Evolutionary conservation across 2,888 invertebrate genomes (phyloP).

Genomic region (Lydus trimaculatus): DNA sequence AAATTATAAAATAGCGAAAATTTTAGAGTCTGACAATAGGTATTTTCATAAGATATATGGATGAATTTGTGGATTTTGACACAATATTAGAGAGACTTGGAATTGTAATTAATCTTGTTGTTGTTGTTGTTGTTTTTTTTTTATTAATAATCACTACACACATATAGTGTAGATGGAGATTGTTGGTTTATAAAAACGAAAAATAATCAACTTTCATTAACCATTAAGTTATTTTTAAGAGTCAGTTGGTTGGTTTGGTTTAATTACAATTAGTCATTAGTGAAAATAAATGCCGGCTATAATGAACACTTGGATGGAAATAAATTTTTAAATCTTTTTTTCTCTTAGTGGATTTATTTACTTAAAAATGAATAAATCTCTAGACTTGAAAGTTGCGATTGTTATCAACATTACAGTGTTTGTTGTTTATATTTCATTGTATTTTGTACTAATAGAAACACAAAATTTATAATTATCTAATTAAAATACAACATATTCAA

Average conservation of each 20-base stretch:
- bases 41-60: neutral
- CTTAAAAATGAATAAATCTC: too few relatives aligned
- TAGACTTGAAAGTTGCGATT: too few relatives aligned
- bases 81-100: neutral
- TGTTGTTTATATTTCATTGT: too few relatives aligned
- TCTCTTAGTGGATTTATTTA: neutral
- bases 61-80: neutral
- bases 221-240: neutral
- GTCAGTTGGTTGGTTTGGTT: neutral
- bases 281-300: neutral
- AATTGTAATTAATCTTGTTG: neutral
- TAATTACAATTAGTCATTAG: neutral
- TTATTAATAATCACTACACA: neutral
- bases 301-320: neutral
- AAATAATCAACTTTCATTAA: neutral
- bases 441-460: too few relatives aligned
- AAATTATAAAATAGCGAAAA: neutral
- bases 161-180: neutral
- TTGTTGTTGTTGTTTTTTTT: neutral
- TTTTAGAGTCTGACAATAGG: neutral
- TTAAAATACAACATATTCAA: too few relatives aligned
- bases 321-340: neutral
- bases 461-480: too few relatives aligned
- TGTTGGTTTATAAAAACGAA: neutral
- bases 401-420: too few relatives aligned